A percentile compares a stretch with the other conserved stretches of the same genome.
These are phyloP conservation scores for Orussus abietinus DNA, from an alignment of 1,140 invertebrate species.

Conservation along the genomic window DNA sequence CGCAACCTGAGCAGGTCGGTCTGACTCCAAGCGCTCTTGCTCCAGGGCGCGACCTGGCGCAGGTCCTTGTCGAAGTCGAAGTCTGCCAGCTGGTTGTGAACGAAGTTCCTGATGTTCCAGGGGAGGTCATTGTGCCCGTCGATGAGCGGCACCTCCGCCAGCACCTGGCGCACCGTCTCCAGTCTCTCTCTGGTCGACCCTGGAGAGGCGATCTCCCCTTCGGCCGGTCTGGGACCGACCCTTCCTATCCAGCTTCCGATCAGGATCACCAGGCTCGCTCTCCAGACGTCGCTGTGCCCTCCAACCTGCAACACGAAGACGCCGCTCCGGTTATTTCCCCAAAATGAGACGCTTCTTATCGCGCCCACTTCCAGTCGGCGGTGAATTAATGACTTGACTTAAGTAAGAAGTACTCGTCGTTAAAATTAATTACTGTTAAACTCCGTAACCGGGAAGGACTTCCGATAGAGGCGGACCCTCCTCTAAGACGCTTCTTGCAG, in stretches of 20 bases:
- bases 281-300: constrained; percentile 33
- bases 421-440: too few species aligned
- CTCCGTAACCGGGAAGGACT: too few species aligned
- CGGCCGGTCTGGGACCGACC: constrained; percentile 37
- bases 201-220: constrained; percentile 35
- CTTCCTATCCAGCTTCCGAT: constrained; percentile 37
- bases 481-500: too few species aligned
- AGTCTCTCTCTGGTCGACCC: constrained; percentile 45
- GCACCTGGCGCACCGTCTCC: constrained; percentile 54
- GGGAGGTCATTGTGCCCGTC: constrained; percentile 80
- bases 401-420: too few species aligned
- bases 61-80: constrained; percentile 70
- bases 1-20: constrained; percentile 70
- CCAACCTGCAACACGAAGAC: constrained; percentile 23
- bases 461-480: too few species aligned
- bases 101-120: constrained; percentile 77
- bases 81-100: constrained; percentile 70
- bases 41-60: constrained; percentile 67
- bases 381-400: too few species aligned
- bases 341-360: too few species aligned
- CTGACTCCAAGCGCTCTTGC: constrained; percentile 73
- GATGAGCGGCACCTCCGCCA: constrained; percentile 58
- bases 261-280: constrained; percentile 33
- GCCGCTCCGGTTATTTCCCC: too few species aligned
- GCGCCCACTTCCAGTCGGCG: too few species aligned